Conservation (phyloP, 64 coral and sea anemone genomes). For the Dendrophyllia cribrosa region DNA sequence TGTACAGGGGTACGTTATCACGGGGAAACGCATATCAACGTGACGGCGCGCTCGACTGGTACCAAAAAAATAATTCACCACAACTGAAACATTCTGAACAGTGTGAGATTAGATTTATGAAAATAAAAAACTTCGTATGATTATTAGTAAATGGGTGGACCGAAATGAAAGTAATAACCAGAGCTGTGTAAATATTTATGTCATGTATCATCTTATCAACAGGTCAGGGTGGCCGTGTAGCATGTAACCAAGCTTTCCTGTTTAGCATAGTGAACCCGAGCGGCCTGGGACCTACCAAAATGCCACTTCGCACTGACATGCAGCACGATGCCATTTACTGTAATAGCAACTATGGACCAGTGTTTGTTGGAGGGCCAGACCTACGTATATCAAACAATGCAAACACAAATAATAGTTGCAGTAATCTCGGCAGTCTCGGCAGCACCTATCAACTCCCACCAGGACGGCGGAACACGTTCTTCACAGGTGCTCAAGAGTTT, state of each 20-base stretch:
- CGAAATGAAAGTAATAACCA: no score
- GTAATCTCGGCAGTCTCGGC: not conserved
- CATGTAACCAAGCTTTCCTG: not conserved
- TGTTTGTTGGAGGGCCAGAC: not conserved
- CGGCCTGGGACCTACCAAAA: not conserved
- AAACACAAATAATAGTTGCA: not conserved
- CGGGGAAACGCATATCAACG: no score
- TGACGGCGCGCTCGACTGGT: no score
- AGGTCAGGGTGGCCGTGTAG: not conserved
- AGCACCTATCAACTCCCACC: not conserved
- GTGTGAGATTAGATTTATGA: no score
- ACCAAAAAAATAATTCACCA: no score
- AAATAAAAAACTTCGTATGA: no score
- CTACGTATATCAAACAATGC: not conserved
- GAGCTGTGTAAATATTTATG: not conserved
- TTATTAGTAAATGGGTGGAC: not conserved
- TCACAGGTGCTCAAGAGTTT: not conserved
- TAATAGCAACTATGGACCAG: not conserved
- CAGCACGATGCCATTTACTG: not conserved
- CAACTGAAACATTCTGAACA: no score
- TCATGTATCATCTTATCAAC: not conserved
- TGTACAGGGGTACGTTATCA: no score
- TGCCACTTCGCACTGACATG: not conserved
- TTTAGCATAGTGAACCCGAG: not conserved
- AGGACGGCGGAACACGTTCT: not conserved